Evolutionary conservation across 37 sponge, comb jelly and placozoan genomes (phyloP).

Genomic region (Halisarca cf. caerulea): DNA sequence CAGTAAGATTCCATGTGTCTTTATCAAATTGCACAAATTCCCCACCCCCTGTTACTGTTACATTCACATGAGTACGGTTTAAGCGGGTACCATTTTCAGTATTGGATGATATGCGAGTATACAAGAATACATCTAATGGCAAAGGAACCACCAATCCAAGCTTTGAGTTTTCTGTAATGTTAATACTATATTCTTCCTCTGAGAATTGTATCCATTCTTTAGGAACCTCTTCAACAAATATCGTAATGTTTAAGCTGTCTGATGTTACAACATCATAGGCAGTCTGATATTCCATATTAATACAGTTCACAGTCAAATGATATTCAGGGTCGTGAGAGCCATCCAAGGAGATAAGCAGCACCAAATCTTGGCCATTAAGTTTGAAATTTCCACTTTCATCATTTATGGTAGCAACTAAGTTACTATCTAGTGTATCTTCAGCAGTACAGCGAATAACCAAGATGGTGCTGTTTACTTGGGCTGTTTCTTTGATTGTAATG

Average conservation of each 20-base stretch:
- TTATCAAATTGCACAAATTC: neutral
- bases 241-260: neutral
- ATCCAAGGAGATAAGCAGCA: neutral
- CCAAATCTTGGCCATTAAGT: neutral
- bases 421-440: neutral
- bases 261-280: neutral
- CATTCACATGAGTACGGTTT: neutral
- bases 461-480: neutral
- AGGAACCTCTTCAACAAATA: slow-evolving; percentile 9
- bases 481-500: slow-evolving; percentile 27
- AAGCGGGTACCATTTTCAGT: neutral
- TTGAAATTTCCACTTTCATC: too few species aligned
- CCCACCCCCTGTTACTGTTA: neutral
- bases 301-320: neutral
- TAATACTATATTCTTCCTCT: neutral
- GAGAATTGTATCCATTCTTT: slow-evolving; percentile 19
- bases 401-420: neutral
- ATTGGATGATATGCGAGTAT: neutral
- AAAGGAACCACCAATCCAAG: neutral
- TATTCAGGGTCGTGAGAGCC: neutral
- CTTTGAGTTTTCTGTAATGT: neutral
- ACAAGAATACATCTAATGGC: neutral
- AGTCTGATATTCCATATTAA: neutral
- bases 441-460: slow-evolving; percentile 24
- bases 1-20: neutral